These are phyloP conservation scores for Marasmarcha lunaedactyla DNA, from an alignment of 2,888 invertebrate species.

Conservation along the genomic window DNA sequence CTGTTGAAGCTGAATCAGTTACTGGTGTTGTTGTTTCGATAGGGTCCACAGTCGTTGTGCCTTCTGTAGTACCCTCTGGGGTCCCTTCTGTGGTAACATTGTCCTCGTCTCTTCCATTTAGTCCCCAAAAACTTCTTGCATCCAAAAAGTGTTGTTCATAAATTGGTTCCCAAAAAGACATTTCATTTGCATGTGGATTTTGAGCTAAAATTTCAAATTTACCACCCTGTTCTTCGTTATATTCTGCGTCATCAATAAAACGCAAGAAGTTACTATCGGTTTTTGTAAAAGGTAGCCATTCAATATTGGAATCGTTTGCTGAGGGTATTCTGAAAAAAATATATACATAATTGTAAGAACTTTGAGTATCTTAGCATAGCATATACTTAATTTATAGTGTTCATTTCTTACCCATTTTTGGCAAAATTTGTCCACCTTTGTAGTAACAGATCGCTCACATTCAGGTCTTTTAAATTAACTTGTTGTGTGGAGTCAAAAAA, in stretches of 20 bases:
- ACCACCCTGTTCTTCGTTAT: conserved; percentile 16
- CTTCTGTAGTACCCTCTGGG: conserved; percentile 1
- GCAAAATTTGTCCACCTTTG: conserved; percentile 58
- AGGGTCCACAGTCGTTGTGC: background rate
- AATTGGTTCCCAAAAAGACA: conserved; percentile 42
- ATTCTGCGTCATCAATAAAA: conserved; percentile 29
- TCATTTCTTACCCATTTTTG: conserved; percentile 35
- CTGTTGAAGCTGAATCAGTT: conserved; percentile 33
- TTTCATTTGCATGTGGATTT: conserved; percentile 30
- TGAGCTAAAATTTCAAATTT: conserved; percentile 26
- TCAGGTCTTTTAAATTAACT: background rate
- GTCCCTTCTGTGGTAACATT: conserved; percentile 11
- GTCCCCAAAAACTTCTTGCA: conserved; percentile 35
- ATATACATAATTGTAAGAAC: conserved; percentile 1
- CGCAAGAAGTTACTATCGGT: conserved; percentile 25
- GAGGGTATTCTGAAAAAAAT: conserved; percentile 34
- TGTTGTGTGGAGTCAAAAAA: conserved; percentile 22
- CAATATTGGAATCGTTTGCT: conserved; percentile 27
- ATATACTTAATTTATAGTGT: background rate
- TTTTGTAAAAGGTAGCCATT: conserved; percentile 36
- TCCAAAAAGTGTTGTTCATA: conserved; percentile 40
- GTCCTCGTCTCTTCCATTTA: conserved; percentile 24
- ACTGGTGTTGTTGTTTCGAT: conserved; percentile 5
- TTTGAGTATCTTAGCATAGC: background rate
- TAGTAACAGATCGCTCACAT: conserved; percentile 23